Evolutionary conservation across 2,888 invertebrate genomes (phyloP).

Genomic region (Pseudococcus longispinus): DNA sequence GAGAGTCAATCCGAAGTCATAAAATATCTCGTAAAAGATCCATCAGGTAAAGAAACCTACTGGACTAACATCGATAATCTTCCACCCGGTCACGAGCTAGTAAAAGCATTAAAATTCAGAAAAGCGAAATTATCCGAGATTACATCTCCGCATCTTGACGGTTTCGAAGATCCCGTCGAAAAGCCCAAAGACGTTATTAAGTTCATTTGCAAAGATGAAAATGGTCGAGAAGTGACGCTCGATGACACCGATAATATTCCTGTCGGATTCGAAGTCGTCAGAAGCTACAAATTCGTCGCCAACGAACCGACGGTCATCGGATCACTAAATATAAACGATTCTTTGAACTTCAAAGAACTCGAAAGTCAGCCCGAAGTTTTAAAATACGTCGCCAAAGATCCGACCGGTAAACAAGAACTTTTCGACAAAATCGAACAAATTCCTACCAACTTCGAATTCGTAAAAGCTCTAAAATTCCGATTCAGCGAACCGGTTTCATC

Average conservation of each 20-base stretch:
- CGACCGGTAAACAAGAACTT: neutral
- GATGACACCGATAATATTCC: constrained; percentile 20
- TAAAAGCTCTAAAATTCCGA: neutral
- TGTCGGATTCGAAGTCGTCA: constrained; percentile 24
- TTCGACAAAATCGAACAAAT: constrained; percentile 7
- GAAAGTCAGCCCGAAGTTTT: neutral
- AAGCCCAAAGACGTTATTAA: neutral
- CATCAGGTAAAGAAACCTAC: neutral
- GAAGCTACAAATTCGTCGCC: constrained; percentile 23
- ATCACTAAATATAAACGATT: neutral
- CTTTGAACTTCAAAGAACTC: neutral
- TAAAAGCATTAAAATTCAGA: constrained; percentile 28
- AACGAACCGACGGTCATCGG: neutral
- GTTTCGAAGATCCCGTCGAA: neutral
- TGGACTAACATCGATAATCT: neutral
- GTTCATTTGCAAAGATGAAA: neutral
- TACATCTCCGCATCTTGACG: neutral
- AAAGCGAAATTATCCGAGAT: constrained; percentile 1
- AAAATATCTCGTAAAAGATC: constrained; percentile 3
- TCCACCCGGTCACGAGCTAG: neutral
- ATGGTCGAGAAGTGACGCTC: neutral
- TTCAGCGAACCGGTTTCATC: neutral
- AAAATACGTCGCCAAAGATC: constrained; percentile 16
- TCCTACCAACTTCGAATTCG: neutral
- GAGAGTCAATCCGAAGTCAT: constrained; percentile 9